These are phyloP conservation scores for Drosophila yooni DNA, from an alignment of 2,888 invertebrate genomes.

Conservation along the genomic window DNA sequence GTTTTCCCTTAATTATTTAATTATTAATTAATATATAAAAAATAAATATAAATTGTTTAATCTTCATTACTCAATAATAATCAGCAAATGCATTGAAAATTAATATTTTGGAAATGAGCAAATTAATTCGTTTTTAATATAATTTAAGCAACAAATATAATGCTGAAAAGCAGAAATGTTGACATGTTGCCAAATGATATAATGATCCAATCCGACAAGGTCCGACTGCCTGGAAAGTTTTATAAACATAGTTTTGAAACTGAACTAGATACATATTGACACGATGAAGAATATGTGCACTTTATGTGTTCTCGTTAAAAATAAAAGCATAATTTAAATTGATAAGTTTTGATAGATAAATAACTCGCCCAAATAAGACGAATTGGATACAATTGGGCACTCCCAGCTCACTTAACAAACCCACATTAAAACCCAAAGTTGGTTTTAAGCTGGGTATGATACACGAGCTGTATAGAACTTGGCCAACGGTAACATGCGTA, in stretches of 20 bases:
- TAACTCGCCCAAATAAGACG: background rate
- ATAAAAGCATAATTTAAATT: background rate
- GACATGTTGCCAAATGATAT: background rate
- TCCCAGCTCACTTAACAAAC: slow-evolving; percentile 28
- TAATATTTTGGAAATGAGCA: background rate
- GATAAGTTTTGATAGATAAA: background rate
- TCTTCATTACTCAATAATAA: background rate
- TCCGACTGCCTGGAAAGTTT: background rate
- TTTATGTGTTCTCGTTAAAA: background rate
- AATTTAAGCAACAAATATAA: background rate
- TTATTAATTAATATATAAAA: background rate
- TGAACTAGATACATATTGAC: background rate
- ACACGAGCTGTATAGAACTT: slow-evolving; percentile 32
- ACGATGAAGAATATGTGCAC: background rate
- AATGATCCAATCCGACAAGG: background rate
- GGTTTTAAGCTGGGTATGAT: slow-evolving; percentile 1
- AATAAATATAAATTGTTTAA: background rate
- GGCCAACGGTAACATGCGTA: slow-evolving; percentile 74
- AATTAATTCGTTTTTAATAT: background rate
- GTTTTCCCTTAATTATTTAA: background rate
- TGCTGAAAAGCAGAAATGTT: background rate
- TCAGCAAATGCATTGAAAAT: background rate
- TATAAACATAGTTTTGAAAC: background rate
- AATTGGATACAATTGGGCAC: background rate
- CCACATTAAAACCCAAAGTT: slow-evolving; percentile 15